A percentile compares a stretch with the other conserved stretches of the same genome.
Conservation (phyloP, 1,140 invertebrate genomes). For the Apocrypta bakeri region DNA sequence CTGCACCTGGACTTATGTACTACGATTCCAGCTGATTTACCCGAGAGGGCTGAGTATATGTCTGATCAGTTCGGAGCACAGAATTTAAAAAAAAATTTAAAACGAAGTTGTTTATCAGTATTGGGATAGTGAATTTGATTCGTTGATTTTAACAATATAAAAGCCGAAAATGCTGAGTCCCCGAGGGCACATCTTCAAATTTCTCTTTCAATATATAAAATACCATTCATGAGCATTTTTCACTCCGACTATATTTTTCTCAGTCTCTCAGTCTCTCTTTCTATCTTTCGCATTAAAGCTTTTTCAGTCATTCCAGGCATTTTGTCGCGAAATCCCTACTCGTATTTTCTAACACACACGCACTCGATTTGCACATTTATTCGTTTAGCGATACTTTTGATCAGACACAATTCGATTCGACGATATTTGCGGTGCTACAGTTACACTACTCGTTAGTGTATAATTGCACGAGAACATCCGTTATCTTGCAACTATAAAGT, state of each 20-base stretch:
- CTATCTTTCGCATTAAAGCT: neutral
- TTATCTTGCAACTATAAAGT: slow-evolving; percentile 27
- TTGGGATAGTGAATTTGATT: no score
- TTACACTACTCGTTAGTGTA: neutral
- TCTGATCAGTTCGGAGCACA: no score
- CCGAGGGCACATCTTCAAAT: neutral
- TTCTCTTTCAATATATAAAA: neutral
- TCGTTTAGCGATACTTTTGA: slow-evolving; percentile 58
- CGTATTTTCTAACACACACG: slow-evolving; percentile 53
- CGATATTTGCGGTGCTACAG: neutral
- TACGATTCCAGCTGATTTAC: no score
- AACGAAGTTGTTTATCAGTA: no score
- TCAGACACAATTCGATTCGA: neutral
- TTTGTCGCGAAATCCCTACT: neutral
- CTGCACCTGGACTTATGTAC: slow-evolving; percentile 31
- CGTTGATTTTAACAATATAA: no score
- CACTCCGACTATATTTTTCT: neutral
- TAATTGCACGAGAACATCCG: neutral
- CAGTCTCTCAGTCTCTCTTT: neutral
- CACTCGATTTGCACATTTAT: slow-evolving; percentile 69
- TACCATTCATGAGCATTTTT: neutral
- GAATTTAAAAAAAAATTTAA: no score
- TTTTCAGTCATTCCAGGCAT: neutral
- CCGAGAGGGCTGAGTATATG: no score
- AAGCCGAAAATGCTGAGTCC: neutral